Evolutionary conservation across 30 jellyfish, hydroid and myxozoan species (phyloP).

Genomic region (Aurelia sp.): DNA sequence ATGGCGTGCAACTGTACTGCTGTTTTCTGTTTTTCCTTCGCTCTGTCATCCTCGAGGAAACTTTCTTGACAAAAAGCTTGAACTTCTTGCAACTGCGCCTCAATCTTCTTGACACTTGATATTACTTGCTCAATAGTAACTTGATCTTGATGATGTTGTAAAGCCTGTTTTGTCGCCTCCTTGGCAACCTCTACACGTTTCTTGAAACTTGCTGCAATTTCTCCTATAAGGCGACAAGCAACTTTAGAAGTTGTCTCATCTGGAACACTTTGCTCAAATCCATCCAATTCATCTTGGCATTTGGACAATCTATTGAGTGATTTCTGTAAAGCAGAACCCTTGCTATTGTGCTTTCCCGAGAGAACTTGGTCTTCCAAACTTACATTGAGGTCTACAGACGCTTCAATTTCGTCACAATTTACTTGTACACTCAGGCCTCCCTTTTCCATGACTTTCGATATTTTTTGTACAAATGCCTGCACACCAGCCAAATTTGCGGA

Average conservation of each 20-base stretch:
- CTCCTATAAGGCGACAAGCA: neutral
- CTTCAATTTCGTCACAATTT: neutral
- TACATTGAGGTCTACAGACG: neutral
- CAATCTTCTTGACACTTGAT: neutral
- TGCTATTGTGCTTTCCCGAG: neutral
- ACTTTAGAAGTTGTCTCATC: neutral
- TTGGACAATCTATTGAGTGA: neutral
- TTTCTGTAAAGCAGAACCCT: neutral
- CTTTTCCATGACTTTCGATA: neutral
- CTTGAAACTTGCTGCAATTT: neutral
- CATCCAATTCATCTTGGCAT: conserved; percentile 10
- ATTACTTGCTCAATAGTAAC: neutral
- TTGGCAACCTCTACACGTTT: neutral
- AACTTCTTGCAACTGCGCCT: conserved; percentile 2
- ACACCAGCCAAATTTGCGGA: neutral
- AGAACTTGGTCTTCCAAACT: neutral
- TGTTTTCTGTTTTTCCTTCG: neutral
- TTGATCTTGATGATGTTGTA: neutral
- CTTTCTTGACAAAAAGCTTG: neutral
- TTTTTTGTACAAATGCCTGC: conserved; percentile 1
- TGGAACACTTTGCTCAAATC: neutral
- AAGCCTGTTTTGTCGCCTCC: neutral
- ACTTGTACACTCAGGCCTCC: neutral
- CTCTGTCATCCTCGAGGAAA: neutral
- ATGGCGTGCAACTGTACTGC: neutral